phyloP scores from a whole-genome alignment of 1,140 invertebrate species.

The Drosophila tropicalis region DNA sequence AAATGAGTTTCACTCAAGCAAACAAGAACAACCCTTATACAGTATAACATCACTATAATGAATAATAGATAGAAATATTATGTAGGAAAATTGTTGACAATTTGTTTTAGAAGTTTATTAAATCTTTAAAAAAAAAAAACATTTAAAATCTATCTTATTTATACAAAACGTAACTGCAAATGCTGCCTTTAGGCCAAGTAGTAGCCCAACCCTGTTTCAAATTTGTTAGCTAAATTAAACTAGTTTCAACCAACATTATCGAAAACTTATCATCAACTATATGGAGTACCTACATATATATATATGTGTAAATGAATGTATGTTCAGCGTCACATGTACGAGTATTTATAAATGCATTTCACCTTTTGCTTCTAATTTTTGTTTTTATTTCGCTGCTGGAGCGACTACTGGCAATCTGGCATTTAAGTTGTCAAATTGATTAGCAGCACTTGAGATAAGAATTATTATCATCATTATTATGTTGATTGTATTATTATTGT shows the following conservation, averaged over 20 bases:
- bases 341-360: slow-evolving; percentile 2
- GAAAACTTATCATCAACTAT: not conserved
- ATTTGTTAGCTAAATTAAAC: not conserved
- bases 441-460: slow-evolving; percentile 51
- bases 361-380: not conserved
- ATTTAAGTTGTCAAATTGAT: slow-evolving; percentile 58
- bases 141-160: too few relatives aligned
- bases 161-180: too few relatives aligned
- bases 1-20: not conserved
- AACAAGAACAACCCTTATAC: too few relatives aligned
- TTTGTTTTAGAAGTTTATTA: too few relatives aligned
- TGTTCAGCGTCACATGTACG: not conserved
- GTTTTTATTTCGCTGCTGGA: not conserved
- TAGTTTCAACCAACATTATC: not conserved
- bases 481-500: slow-evolving; percentile 11
- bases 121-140: too few relatives aligned
- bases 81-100: too few relatives aligned
- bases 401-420: slow-evolving; percentile 35
- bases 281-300: not conserved
- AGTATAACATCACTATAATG: too few relatives aligned
- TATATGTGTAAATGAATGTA: not conserved
- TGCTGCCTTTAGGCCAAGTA: not conserved
- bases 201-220: not conserved
- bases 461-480: slow-evolving; percentile 22
- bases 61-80: too few relatives aligned